Evolutionary conservation across 2,797 vertebrate genomes (phyloP).

Genomic region (Etheostoma perlongum): DNA sequence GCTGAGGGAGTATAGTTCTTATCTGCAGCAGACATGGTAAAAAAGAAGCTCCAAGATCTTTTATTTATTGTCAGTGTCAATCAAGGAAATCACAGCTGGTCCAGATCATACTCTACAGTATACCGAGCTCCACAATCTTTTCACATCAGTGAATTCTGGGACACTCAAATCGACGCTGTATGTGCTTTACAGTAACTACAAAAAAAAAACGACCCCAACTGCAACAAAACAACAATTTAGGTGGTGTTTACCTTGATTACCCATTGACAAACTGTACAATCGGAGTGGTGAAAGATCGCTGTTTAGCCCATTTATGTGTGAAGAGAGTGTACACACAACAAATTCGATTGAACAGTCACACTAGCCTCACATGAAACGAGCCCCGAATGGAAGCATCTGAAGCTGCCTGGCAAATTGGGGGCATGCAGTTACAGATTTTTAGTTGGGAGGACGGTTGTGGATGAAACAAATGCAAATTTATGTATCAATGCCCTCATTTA

Average conservation of each 20-base stretch:
- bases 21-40: slow-evolving; percentile 47
- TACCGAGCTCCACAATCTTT: slow-evolving; percentile 1
- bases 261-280: slow-evolving; percentile 30
- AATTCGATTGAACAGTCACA: slow-evolving; percentile 40
- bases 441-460: slow-evolving; percentile 48
- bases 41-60: slow-evolving; percentile 22
- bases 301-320: slow-evolving; percentile 38
- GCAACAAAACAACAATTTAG: slow-evolving; percentile 3
- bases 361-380: slow-evolving; percentile 42
- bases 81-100: slow-evolving; percentile 22
- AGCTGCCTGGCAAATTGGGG: slow-evolving; percentile 57
- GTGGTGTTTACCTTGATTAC: slow-evolving; percentile 37
- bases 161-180: not conserved
- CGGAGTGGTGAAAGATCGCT: slow-evolving; percentile 20
- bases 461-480: slow-evolving; percentile 77
- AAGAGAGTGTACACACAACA: slow-evolving; percentile 34
- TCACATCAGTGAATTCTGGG: not conserved
- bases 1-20: slow-evolving; percentile 74
- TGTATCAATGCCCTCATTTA: slow-evolving; percentile 77
- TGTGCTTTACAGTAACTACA: not conserved
- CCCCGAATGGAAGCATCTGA: slow-evolving; percentile 52
- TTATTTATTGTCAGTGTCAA: not conserved
- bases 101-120: slow-evolving; percentile 3
- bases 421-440: slow-evolving; percentile 56
- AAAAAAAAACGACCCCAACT: slow-evolving; percentile 6